Conservation (phyloP, 23 tunicate genomes). For the Oikopleura dioica region DNA sequence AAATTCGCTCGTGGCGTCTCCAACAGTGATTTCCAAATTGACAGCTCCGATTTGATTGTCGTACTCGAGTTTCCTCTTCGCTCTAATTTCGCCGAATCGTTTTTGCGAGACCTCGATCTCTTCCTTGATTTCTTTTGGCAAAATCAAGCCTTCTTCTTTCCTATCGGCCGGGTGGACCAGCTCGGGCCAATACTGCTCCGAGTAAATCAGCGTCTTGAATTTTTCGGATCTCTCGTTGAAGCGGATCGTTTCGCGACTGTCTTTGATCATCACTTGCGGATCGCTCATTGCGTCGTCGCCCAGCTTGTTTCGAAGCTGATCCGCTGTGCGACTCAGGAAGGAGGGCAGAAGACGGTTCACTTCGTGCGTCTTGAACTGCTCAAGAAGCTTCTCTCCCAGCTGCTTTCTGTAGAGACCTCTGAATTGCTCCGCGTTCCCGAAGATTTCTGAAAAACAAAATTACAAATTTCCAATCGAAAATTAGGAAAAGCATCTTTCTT, state of each 20-base stretch:
- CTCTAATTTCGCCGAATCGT: background rate
- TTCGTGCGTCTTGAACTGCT: background rate
- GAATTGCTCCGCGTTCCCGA: slow-evolving; percentile 5
- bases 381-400: background rate
- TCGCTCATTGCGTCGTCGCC: background rate
- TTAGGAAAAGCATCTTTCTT: no score
- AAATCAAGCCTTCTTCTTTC: background rate
- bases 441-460: no score
- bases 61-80: background rate
- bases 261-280: slow-evolving; percentile 9
- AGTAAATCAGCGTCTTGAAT: background rate
- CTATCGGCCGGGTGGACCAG: background rate
- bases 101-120: background rate
- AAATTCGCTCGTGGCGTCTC: background rate
- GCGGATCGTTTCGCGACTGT: no score
- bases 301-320: background rate
- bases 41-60: background rate
- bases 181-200: slow-evolving; percentile 1
- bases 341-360: background rate
- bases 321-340: background rate
- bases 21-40: background rate
- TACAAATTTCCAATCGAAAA: no score
- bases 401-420: background rate
- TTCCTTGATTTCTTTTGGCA: background rate
- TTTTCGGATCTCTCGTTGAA: no score